Conservation (phyloP, 2,888 invertebrate species). For the Ennomos quercinarius region DNA sequence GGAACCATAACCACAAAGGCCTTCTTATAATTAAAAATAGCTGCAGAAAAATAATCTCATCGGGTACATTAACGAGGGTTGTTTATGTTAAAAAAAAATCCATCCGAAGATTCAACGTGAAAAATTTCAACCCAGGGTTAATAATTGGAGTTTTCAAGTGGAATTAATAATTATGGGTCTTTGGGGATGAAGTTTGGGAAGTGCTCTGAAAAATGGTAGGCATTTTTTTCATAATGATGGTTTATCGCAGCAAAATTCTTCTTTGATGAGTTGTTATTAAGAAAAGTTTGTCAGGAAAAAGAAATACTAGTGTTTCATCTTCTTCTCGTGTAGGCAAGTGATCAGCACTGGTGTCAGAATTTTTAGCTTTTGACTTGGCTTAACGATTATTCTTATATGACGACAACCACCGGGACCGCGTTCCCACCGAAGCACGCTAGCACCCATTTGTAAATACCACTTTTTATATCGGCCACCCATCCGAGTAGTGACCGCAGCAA, state of each 20-base stretch:
- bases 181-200: slow-evolving; percentile 13
- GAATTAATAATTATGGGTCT: slow-evolving; percentile 26
- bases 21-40: slow-evolving; percentile 7
- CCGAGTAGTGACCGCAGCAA: too few species aligned
- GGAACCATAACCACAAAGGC: too few species aligned
- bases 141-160: slow-evolving; percentile 30
- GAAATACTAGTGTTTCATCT: too few species aligned
- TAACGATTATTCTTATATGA: too few species aligned
- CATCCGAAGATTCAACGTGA: slow-evolving; percentile 20
- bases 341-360: too few species aligned
- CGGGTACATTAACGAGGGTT: slow-evolving; percentile 15
- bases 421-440: too few species aligned
- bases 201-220: slow-evolving; percentile 15
- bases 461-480: too few species aligned
- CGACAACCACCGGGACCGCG: too few species aligned
- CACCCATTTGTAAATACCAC: too few species aligned
- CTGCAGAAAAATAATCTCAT: slow-evolving; percentile 3
- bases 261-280: not conserved
- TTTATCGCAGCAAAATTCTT: not conserved
- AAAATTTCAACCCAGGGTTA: slow-evolving; percentile 25
- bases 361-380: too few species aligned
- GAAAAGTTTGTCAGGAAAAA: too few species aligned
- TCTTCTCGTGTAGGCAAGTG: too few species aligned
- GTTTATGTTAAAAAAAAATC: slow-evolving; percentile 17
- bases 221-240: slow-evolving; percentile 19